Evolutionary conservation across 2,113 vertebrate species (phyloP), one percentile per base, ranked within the genome.

Genomic region (Perca flavescens): DNA sequence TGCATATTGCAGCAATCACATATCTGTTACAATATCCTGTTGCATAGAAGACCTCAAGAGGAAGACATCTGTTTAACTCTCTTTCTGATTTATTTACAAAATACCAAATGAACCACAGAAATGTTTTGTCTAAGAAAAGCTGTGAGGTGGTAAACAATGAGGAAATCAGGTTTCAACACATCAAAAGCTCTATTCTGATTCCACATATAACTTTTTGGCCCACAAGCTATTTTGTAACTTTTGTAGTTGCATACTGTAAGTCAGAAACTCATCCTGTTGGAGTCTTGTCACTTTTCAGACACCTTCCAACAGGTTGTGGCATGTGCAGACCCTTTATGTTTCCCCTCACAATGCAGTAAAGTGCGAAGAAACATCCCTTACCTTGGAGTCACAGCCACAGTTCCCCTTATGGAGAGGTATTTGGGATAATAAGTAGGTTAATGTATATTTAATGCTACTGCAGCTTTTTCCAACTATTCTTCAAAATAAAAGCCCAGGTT

Each of bases 341-440:
- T 86, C 65, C 49, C 56, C 17, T 79, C 34, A 76, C 61, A 78
- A 79, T 54, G 66, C 74, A 69, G 56, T 60, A 60, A 83, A 89
- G 74, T 66, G 63, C 40, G 34, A 56, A 50, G 50, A 81, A 72
- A 63, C 77, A 77, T 75, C 76, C 63, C 67, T 50, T 85, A 25
- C 46, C 52, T 34, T 79, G 57, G 36, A 79, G 49, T 77, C 17
- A 6, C 46, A 62, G 61, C 28, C 31, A 36, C 36, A 40, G 28
- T 14, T 71, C 43, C 36, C 61, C 28, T 17, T 17, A 14, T 71
- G 46, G n/a, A 78, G 43, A 77, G 64, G 75, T 69, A 77, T 90
- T 82, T 66, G 19, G 21, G 70, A 85, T 74, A 84, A 87, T 69
- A 66, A 74, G 72, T 77, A 63, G 83, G 71, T 84, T 80, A 80